Evolutionary conservation across 2,113 vertebrate genomes (phyloP).

Genomic region (Vanacampus margaritifer): DNA sequence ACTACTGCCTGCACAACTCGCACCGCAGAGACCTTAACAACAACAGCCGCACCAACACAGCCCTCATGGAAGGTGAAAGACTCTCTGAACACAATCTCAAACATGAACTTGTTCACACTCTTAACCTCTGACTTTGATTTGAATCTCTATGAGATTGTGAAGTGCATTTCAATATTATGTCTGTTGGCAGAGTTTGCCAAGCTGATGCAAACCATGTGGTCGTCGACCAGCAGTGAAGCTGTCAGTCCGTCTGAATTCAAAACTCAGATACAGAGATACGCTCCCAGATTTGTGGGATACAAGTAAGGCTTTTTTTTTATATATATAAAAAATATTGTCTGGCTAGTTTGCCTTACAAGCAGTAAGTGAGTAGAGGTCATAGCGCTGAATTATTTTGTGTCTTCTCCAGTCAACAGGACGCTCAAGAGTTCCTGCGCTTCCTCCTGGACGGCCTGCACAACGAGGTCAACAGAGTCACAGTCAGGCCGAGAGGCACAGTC

Average conservation of each 20-base stretch:
- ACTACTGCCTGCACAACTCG: conserved; percentile 93
- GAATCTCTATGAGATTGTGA: background rate
- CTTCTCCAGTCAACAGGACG: conserved; percentile 88
- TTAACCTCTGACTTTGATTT: background rate
- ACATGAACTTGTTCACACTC: background rate
- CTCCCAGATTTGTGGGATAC: conserved; percentile 94
- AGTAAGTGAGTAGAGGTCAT: background rate
- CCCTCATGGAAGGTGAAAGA: conserved; percentile 89
- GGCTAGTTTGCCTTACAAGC: background rate
- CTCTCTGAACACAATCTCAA: background rate
- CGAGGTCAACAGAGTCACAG: conserved; percentile 90
- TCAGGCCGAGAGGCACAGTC: conserved; percentile 73
- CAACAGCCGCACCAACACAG: conserved; percentile 84
- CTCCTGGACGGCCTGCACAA: conserved; percentile 93
- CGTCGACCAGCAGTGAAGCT: conserved; percentile 83
- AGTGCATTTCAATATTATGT: conserved; percentile 7
- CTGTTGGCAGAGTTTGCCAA: conserved; percentile 86
- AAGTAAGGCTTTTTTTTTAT: conserved; percentile 76
- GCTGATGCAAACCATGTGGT: conserved; percentile 93
- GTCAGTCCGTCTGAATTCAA: conserved; percentile 97
- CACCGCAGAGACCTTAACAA: conserved; percentile 91
- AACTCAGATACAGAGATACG: conserved; percentile 97
- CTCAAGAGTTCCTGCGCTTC: conserved; percentile 95
- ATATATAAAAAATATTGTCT: background rate
- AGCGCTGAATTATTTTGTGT: conserved; percentile 19